Evolutionary conservation across 2,113 vertebrate species (phyloP), one percentile per base, ranked within the genome.

Genomic region (Prolemur simus): DNA sequence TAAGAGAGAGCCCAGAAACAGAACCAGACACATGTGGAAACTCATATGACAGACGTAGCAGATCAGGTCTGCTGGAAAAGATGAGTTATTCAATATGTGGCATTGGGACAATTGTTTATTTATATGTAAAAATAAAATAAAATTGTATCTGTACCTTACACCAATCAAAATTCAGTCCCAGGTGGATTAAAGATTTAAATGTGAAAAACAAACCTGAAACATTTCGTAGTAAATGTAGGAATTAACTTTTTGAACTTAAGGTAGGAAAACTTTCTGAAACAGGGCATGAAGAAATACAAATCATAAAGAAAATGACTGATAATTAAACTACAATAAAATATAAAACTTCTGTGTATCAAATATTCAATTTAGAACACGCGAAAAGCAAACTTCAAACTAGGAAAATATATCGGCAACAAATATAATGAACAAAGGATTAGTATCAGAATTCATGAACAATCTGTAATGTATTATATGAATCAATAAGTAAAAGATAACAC

Each of bases 141-240:
- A 87, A 83, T 54, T 58, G n/a, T 18, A 81, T 89, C 56, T 84
- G 32, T 58, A 49, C 88, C 52, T 83, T 47, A 94, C 18, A 60
- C 13, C 66, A 88, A 85, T 88, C 10, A 89, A 91, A 91, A 74
- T 60, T 73, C 49, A n/a, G 64, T 42, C 47, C 15, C 63, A 78
- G 18, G 54, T 80, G 6, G 29, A 77, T 88, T 81, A 92, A 88
- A 92, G 18, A 73, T 74, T 89, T 85, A 89, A 97, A 63, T 39
- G 49, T 85, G n/a, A 68, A 94, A 81, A 87, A 73, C 17, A 68
- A 80, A 47, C 18, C 56, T 78, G 63, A 91, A 85, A 88, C 4
- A 63, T 76, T 91, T 63, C 94, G 15, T 91, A 73, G 45, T 84
- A 94, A 85, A 89, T 91, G 89, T 42, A 74, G 13, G 20, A 91